These are phyloP conservation scores for Grus americana DNA, from an alignment of 2,113 vertebrate species.

Conservation along the genomic window DNA sequence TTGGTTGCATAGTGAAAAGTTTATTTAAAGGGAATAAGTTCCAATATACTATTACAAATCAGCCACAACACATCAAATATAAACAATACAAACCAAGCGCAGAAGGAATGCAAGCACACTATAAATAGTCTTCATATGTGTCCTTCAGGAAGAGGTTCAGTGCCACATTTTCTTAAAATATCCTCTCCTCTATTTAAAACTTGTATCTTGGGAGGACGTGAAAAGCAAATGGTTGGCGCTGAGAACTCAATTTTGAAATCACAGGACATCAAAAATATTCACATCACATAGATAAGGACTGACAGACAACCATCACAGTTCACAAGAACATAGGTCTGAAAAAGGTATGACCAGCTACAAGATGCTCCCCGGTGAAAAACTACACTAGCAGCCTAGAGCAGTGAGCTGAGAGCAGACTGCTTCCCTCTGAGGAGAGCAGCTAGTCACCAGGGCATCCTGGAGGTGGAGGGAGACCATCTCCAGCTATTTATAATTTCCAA, in stretches of 20 bases:
- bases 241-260: constrained; percentile 35
- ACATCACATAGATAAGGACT: background rate
- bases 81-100: constrained; percentile 60
- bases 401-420: background rate
- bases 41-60: constrained; percentile 70
- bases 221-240: background rate
- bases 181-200: constrained; percentile 25
- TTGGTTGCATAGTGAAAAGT: constrained; percentile 75
- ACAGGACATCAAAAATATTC: background rate
- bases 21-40: constrained; percentile 74
- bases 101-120: constrained; percentile 52
- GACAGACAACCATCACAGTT: background rate
- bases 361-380: background rate
- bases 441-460: background rate
- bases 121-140: constrained; percentile 19
- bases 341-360: background rate
- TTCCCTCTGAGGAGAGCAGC: background rate
- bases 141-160: constrained; percentile 47
- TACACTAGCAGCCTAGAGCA: background rate
- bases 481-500: background rate
- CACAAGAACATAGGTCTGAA: background rate
- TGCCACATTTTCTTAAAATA: constrained; percentile 26
- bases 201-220: constrained; percentile 14
- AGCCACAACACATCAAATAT: constrained; percentile 61
- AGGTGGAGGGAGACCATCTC: background rate